Evolutionary conservation across 2,113 vertebrate genomes (phyloP).

Genomic region (Vulpes vulpes): DNA sequence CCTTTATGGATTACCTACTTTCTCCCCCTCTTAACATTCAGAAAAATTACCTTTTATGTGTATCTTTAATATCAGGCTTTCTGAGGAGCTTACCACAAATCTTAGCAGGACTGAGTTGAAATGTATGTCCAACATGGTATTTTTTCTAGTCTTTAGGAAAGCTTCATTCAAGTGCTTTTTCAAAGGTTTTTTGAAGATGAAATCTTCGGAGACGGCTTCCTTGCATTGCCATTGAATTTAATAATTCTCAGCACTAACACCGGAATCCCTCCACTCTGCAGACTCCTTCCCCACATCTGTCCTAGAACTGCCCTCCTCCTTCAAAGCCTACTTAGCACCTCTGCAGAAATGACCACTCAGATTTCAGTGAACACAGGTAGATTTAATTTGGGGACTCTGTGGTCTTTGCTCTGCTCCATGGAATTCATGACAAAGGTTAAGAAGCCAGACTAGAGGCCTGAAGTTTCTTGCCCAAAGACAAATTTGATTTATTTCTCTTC

Average conservation of each 20-base stretch:
- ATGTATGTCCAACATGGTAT: background rate
- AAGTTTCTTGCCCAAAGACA: background rate
- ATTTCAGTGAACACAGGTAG: background rate
- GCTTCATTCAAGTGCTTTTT: background rate
- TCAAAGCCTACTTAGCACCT: background rate
- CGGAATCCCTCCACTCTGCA: background rate
- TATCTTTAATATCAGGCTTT: background rate
- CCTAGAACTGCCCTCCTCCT: background rate
- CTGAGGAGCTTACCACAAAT: background rate
- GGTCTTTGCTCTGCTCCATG: background rate
- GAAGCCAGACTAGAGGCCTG: fast-evolving
- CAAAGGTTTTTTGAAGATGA: conserved; percentile 50
- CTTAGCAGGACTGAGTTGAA: background rate
- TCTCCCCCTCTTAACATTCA: background rate
- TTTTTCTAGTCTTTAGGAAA: conserved; percentile 14
- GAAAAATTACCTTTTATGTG: background rate
- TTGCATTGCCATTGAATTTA: background rate
- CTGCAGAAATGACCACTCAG: background rate
- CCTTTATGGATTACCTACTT: background rate
- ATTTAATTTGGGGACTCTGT: background rate
- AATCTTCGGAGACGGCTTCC: background rate
- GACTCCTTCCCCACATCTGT: background rate
- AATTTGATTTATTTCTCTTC: background rate
- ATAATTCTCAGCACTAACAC: background rate
- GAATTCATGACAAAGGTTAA: background rate